These are phyloP conservation scores for Leistus spinibarbis DNA, from an alignment of 2,888 invertebrate species.

Conservation along the genomic window DNA sequence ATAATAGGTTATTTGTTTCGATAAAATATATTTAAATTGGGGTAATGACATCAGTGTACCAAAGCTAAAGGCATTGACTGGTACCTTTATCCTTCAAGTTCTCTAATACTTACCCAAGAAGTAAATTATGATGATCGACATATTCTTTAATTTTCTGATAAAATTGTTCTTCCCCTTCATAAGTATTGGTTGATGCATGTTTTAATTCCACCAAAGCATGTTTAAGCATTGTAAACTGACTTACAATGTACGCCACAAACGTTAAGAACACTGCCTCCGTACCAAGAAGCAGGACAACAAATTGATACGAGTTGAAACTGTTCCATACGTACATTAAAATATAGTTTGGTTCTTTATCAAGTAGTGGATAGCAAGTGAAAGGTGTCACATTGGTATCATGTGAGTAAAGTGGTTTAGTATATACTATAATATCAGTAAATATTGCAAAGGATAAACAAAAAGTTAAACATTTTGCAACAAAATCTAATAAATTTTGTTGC, in stretches of 20 bases:
- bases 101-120: background rate
- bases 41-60: too few relatives aligned
- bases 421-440: background rate
- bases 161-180: background rate
- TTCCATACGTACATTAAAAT: background rate
- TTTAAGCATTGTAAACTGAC: background rate
- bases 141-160: background rate
- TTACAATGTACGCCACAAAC: background rate
- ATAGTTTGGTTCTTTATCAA: background rate
- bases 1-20: too few relatives aligned
- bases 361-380: background rate
- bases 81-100: too few relatives aligned
- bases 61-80: too few relatives aligned
- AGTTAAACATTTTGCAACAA: background rate
- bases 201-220: background rate
- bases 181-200: too few relatives aligned
- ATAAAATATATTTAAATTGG: too few relatives aligned
- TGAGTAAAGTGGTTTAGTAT: background rate
- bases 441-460: background rate
- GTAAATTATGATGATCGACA: background rate
- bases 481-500: background rate
- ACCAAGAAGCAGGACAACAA: background rate
- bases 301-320: background rate
- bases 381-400: background rate
- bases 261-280: background rate